A percentile compares a stretch with the other conserved stretches of the same genome.
phyloP scores from a whole-genome alignment of 2,888 invertebrate species.

The Xestoiulus laeticollis region DNA sequence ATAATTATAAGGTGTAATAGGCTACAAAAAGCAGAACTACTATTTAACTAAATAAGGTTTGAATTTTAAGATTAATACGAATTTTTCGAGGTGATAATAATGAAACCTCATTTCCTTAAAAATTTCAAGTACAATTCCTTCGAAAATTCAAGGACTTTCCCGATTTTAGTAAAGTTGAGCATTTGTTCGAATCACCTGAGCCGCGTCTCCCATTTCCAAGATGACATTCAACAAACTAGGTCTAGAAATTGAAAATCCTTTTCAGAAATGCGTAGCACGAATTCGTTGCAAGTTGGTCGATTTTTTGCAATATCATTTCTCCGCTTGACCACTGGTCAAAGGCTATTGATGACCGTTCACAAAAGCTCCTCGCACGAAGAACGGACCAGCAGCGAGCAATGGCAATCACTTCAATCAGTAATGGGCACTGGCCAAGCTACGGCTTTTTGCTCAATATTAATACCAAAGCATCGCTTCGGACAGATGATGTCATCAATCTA shows the following conservation, averaged over 20 bases:
- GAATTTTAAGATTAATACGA: too few species aligned
- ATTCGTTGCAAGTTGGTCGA: not conserved
- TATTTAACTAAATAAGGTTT: too few species aligned
- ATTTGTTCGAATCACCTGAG: not conserved
- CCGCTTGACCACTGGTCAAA: not conserved
- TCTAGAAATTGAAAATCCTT: not conserved
- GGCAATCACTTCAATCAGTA: constrained; percentile 20
- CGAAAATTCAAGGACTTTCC: too few species aligned
- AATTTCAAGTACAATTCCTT: too few species aligned
- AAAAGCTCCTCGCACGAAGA: not conserved
- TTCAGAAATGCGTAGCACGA: not conserved
- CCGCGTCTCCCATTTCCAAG: not conserved
- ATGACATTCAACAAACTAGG: not conserved
- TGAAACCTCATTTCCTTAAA: too few species aligned
- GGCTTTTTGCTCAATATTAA: not conserved
- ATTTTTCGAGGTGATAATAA: too few species aligned
- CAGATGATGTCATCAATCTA: constrained; percentile 36
- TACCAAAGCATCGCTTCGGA: constrained; percentile 5
- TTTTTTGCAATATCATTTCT: not conserved
- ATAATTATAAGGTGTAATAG: too few species aligned
- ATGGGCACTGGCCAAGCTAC: not conserved
- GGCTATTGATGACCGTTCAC: constrained; percentile 27
- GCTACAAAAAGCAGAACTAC: too few species aligned
- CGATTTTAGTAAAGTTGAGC: not conserved
- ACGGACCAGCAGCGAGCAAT: not conserved